phyloP scores from a whole-genome alignment of 2,113 vertebrate species.

The Arvicanthis niloticus region DNA sequence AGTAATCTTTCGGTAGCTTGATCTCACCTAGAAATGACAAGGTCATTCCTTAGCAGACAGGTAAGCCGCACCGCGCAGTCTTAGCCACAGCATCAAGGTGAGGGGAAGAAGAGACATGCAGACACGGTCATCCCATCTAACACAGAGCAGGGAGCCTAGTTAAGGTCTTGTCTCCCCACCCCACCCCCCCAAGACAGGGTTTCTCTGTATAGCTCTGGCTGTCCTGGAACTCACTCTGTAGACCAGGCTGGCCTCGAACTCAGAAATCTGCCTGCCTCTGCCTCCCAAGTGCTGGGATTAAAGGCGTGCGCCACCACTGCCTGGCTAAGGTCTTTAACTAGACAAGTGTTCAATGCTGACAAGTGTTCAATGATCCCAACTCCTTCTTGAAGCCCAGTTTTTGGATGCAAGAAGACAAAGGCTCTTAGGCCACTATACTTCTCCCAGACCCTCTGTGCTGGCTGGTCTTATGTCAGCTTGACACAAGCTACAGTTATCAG shows the following conservation, averaged over 20 bases:
- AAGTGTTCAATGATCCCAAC: not conserved
- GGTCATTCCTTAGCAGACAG: not conserved
- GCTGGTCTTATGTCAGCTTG: not conserved
- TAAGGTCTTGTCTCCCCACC: too few species aligned
- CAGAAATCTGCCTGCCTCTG: too few species aligned
- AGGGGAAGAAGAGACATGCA: not conserved
- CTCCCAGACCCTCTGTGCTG: not conserved
- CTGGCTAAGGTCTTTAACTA: rapidly evolving
- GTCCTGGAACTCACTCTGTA: too few species aligned
- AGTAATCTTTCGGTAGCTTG: conserved; percentile 91
- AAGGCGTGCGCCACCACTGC: too few species aligned
- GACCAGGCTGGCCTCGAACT: too few species aligned
- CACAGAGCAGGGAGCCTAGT: not conserved
- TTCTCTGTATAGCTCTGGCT: too few species aligned
- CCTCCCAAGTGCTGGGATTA: too few species aligned
- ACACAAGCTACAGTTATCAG: not conserved
- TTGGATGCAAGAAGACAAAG: not conserved
- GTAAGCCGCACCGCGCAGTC: rapidly evolving
- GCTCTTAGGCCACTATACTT: rapidly evolving
- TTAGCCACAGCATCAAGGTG: not conserved
- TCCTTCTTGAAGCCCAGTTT: not conserved
- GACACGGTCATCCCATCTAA: not conserved
- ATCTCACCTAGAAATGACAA: conserved; percentile 90
- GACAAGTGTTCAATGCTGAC: not conserved
- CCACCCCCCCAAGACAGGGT: too few species aligned